These are phyloP conservation scores for Platanista minor DNA, from an alignment of 2,113 vertebrate genomes.

Conservation along the genomic window DNA sequence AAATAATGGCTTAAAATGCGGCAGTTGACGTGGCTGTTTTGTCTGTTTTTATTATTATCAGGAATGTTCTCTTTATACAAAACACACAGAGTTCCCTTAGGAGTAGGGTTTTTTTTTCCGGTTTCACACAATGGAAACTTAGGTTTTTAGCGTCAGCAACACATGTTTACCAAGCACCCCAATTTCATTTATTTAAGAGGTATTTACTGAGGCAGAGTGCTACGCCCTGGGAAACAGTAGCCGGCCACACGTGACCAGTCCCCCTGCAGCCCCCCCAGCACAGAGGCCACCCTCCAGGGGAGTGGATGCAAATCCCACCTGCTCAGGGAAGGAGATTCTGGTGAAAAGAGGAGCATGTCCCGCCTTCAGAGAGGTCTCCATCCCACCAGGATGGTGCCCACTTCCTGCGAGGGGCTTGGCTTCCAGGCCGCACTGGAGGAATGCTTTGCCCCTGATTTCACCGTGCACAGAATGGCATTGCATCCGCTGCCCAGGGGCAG, in stretches of 20 bases:
- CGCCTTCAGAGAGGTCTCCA: background rate
- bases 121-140: background rate
- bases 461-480: fast-evolving
- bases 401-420: fast-evolving
- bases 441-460: fast-evolving
- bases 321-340: background rate
- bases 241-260: no score
- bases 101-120: background rate
- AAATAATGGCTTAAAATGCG: background rate
- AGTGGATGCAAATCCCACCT: fast-evolving
- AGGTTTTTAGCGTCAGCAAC: background rate
- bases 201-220: background rate
- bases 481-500: fast-evolving
- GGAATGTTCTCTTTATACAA: background rate
- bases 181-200: background rate
- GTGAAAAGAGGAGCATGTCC: background rate
- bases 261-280: no score
- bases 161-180: background rate
- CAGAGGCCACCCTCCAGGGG: background rate
- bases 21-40: background rate
- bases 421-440: background rate
- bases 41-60: background rate
- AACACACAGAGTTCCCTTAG: background rate
- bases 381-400: background rate
- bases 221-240: background rate